Evolutionary conservation across 1,140 invertebrate genomes (phyloP).

Genomic region (Homarus americanus): DNA sequence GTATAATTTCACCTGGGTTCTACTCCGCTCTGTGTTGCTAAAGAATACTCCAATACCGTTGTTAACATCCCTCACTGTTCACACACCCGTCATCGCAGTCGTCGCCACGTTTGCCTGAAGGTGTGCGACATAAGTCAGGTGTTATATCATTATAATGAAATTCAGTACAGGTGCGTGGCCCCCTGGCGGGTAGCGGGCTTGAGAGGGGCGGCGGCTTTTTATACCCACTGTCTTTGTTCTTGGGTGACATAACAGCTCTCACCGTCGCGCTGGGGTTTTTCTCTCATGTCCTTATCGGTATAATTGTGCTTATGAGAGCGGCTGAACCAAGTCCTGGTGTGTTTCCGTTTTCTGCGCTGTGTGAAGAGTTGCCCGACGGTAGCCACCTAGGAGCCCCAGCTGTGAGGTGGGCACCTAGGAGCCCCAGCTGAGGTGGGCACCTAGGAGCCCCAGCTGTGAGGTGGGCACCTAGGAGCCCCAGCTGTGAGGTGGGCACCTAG

Average conservation of each 20-base stretch:
- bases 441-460: no score
- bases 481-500: no score
- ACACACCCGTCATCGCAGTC: neutral
- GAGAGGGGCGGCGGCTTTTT: neutral
- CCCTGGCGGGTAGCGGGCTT: neutral
- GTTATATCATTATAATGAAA: neutral
- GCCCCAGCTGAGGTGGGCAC: no score
- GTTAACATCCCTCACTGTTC: no score
- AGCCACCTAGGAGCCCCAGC: no score
- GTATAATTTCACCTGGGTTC: neutral
- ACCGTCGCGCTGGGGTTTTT: conserved; percentile 12
- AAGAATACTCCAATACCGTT: no score
- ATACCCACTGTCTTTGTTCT: conserved; percentile 11
- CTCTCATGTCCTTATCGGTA: neutral
- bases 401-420: no score
- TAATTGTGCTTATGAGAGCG: neutral
- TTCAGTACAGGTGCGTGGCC: conserved; percentile 1
- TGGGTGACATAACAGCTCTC: neutral
- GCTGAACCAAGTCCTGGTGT: neutral
- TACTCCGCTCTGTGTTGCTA: neutral
- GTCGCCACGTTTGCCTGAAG: neutral
- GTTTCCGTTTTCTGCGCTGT: no score
- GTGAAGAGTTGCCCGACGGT: no score
- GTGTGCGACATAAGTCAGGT: neutral
- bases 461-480: no score